Percentiles rank a stretch among this genome's conserved stretches.
Evolutionary conservation across 2,888 invertebrate species (phyloP).

Genomic region (Amiota mariae): DNA sequence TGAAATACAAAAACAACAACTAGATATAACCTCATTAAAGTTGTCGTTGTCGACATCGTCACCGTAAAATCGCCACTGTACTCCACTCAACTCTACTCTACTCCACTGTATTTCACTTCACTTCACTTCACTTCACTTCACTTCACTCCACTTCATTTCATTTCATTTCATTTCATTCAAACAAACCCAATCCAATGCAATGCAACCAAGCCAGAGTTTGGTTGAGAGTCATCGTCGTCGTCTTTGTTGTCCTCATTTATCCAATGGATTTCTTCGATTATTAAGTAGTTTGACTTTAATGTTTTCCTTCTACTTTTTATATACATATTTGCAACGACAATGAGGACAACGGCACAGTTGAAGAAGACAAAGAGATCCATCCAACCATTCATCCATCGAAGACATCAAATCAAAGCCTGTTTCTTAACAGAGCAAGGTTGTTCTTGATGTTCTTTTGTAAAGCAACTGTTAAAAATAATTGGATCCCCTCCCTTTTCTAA

Average conservation of each 20-base stretch:
- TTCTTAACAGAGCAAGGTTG: no score
- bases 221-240: not conserved
- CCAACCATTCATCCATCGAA: no score
- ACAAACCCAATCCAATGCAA: no score
- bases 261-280: conserved; percentile 55
- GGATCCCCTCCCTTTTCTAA: not conserved
- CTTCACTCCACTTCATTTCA: no score
- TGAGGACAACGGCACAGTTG: no score
- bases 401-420: no score
- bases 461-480: not conserved
- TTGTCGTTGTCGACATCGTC: conserved; percentile 51
- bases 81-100: not conserved
- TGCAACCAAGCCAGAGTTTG: not conserved
- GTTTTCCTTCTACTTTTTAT: not conserved
- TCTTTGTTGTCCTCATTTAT: conserved; percentile 60
- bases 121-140: no score
- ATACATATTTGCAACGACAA: no score
- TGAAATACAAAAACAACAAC: conserved; percentile 37
- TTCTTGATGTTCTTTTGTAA: not conserved
- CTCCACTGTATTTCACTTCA: no score
- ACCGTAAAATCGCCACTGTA: not conserved
- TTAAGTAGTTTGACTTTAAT: conserved; percentile 62
- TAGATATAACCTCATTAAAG: conserved; percentile 63
- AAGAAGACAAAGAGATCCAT: no score
- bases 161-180: no score